These are phyloP conservation scores for Datnioides undecimradiatus DNA, from an alignment of 2,113 vertebrate genomes.

Conservation along the genomic window DNA sequence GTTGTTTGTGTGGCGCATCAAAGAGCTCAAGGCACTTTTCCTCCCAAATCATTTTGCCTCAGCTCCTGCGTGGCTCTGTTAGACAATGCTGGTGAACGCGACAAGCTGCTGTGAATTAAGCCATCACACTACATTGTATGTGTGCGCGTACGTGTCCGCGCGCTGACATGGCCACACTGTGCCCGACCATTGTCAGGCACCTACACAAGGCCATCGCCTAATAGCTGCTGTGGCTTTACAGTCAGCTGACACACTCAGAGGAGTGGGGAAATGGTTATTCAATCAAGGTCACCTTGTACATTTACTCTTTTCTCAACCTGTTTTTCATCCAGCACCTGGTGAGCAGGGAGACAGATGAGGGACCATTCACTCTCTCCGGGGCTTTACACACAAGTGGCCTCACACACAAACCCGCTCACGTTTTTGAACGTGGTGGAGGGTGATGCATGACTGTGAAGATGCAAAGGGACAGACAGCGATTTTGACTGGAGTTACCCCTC, in stretches of 20 bases:
- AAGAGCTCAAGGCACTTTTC: slow-evolving; percentile 22
- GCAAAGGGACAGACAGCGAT: slow-evolving; percentile 65
- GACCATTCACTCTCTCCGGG: slow-evolving; percentile 63
- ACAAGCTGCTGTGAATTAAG: slow-evolving; percentile 52
- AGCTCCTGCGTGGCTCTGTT: slow-evolving; percentile 24
- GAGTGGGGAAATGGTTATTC: slow-evolving; percentile 49
- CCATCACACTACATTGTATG: slow-evolving; percentile 1
- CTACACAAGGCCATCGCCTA: not conserved
- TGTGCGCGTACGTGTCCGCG: not conserved
- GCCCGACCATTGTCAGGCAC: slow-evolving; percentile 26
- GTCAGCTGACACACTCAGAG: slow-evolving; percentile 27
- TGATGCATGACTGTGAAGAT: slow-evolving; percentile 77
- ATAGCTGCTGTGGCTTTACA: slow-evolving; percentile 25
- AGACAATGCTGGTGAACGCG: slow-evolving; percentile 37
- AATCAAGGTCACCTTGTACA: slow-evolving; percentile 77
- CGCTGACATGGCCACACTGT: not conserved
- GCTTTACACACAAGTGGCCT: slow-evolving; percentile 61
- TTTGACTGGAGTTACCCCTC: slow-evolving; percentile 56
- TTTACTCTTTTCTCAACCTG: slow-evolving; percentile 71
- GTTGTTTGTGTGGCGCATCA: slow-evolving; percentile 47
- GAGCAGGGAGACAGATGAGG: slow-evolving; percentile 70
- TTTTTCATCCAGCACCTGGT: slow-evolving; percentile 71
- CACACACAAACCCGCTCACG: slow-evolving; percentile 16
- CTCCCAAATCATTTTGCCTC: slow-evolving; percentile 36
- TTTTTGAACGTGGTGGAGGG: slow-evolving; percentile 62